A percentile compares a stretch with the other conserved stretches of the same genome.
Evolutionary conservation across 2,797 vertebrate genomes (phyloP).

Genomic region (Varecia variegata): DNA sequence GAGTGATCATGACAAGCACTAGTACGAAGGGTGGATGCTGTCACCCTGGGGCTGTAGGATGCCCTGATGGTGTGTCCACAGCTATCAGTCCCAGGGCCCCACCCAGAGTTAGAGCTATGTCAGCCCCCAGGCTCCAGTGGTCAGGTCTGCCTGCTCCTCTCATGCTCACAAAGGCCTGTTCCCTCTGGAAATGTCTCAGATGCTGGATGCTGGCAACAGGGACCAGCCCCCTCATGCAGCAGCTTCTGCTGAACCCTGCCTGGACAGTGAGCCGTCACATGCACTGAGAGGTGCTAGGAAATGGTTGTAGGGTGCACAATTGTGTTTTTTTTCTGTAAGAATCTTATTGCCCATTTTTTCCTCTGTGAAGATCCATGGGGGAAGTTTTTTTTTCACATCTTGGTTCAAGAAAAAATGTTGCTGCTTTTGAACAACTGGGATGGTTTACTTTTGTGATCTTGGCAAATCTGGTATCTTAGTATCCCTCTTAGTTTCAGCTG

Average conservation of each 20-base stretch:
- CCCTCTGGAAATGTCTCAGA: neutral
- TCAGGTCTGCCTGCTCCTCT: neutral
- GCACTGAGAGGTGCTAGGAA: accelerated
- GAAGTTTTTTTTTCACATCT: neutral
- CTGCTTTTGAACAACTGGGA: neutral
- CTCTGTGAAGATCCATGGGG: neutral
- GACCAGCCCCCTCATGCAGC: neutral
- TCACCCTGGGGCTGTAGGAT: neutral
- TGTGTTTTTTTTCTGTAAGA: neutral
- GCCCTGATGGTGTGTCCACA: neutral
- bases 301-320: neutral
- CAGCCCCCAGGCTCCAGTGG: neutral
- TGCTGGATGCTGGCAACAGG: neutral
- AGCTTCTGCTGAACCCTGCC: neutral
- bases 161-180: neutral
- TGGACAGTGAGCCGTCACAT: accelerated
- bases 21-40: neutral
- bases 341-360: neutral
- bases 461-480: neutral
- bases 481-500: neutral
- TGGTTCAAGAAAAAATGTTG: neutral
- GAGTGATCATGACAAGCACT: neutral
- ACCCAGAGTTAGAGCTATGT: neutral
- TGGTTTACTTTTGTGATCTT: neutral
- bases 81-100: neutral